phyloP scores from a whole-genome alignment of 2,888 invertebrate genomes.

The Lycia hirtaria region DNA sequence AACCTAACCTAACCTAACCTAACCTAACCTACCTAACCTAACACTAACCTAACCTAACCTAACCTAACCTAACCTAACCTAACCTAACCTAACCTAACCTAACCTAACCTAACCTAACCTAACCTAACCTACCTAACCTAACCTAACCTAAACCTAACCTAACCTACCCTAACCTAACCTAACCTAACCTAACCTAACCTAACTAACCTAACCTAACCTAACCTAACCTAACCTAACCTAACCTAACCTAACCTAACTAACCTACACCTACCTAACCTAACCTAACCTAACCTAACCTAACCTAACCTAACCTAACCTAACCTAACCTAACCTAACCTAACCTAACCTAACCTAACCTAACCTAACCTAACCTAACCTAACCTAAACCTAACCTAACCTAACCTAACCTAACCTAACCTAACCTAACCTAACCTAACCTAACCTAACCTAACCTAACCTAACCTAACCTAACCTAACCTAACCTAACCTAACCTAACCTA shows the following conservation, averaged over 20 bases:
- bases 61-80: constrained; percentile 29
- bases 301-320: neutral
- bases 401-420: neutral
- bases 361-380: neutral
- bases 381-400: neutral
- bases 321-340: neutral
- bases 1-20: constrained; percentile 35
- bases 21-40: constrained; percentile 26
- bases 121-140: constrained; percentile 22
- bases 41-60: constrained; percentile 33
- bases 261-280: neutral
- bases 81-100: constrained; percentile 27
- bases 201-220: neutral
- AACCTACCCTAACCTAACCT: constrained; percentile 16
- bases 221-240: neutral
- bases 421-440: neutral
- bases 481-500: neutral
- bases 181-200: neutral
- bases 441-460: neutral
- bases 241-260: neutral
- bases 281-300: neutral
- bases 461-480: neutral
- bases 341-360: neutral
- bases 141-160: constrained; percentile 23
- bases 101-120: constrained; percentile 24